Percentiles rank a stretch among this genome's conserved stretches.
Evolutionary conservation across 2,797 vertebrate genomes (phyloP).

Genomic region (Cheirogaleus major): DNA sequence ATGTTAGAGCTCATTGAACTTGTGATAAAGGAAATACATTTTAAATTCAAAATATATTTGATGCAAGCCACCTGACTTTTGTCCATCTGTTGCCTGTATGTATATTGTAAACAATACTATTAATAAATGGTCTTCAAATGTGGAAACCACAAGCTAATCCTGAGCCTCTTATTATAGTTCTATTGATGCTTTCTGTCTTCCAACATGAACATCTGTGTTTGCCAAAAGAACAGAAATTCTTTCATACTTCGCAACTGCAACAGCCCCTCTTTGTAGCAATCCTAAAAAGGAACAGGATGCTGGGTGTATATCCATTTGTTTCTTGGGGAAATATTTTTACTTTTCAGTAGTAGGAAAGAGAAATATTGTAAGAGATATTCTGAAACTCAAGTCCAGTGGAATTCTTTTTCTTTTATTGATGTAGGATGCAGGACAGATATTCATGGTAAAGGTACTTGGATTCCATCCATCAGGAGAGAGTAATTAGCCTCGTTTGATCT

Average conservation of each 20-base stretch:
- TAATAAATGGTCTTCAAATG: conserved; percentile 53
- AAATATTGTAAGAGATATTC: neutral
- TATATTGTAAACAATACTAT: conserved; percentile 34
- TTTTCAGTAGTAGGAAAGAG: neutral
- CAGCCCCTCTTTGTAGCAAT: neutral
- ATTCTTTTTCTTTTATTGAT: neutral
- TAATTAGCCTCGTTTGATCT: neutral
- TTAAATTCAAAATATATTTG: neutral
- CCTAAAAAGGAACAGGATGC: conserved; percentile 13
- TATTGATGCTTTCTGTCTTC: conserved; percentile 55
- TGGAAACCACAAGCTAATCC: neutral
- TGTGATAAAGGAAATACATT: neutral
- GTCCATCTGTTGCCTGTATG: conserved; percentile 53
- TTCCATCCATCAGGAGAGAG: too few relatives aligned
- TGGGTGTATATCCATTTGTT: neutral
- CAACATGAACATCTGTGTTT: neutral
- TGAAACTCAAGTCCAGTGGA: neutral
- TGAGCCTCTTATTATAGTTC: conserved; percentile 54
- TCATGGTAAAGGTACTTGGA: neutral
- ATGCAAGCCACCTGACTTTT: neutral
- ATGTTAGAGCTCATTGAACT: neutral
- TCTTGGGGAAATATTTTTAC: neutral
- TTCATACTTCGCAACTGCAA: conserved; percentile 35
- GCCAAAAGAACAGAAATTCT: conserved; percentile 52
- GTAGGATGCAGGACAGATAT: neutral